These are phyloP conservation scores for Tenodera sinensis DNA, from an alignment of 2,888 invertebrate genomes.

Conservation along the genomic window DNA sequence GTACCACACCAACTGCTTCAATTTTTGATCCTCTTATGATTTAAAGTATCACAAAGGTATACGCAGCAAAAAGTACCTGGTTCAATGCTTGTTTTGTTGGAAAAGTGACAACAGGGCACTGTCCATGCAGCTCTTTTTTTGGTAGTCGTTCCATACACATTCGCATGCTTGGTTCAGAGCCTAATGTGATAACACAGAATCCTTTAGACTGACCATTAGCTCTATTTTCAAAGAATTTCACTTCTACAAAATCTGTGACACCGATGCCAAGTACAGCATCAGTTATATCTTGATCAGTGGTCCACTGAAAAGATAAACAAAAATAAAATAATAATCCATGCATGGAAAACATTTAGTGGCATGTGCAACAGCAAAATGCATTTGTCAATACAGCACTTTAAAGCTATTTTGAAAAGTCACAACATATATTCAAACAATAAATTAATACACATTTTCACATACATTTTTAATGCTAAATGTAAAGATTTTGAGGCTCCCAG, in stretches of 20 bases:
- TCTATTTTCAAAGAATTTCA: constrained; percentile 98
- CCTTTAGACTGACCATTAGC: constrained; percentile 98
- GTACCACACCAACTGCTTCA: too few relatives aligned
- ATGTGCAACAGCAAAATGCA: too few relatives aligned
- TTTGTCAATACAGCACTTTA: too few relatives aligned
- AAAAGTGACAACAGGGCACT: constrained; percentile 89
- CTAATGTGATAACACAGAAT: constrained; percentile 92
- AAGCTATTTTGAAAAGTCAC: neutral
- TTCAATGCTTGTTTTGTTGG: constrained; percentile 86
- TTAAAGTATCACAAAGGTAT: too few relatives aligned
- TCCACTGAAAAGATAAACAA: constrained; percentile 69
- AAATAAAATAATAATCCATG: neutral
- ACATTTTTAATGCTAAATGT: too few relatives aligned
- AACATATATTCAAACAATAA: neutral
- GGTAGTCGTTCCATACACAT: constrained; percentile 88
- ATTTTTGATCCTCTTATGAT: too few relatives aligned
- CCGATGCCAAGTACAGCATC: constrained; percentile 86
- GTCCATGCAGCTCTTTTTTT: constrained; percentile 95
- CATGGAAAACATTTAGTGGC: neutral
- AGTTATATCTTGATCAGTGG: constrained; percentile 93
- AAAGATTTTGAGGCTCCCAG: too few relatives aligned
- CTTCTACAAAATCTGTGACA: constrained; percentile 91
- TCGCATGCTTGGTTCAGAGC: constrained; percentile 86
- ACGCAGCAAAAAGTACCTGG: constrained; percentile 44
- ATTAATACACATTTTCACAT: neutral